Evolutionary conservation across 2,888 invertebrate genomes (phyloP).

Genomic region (Timema cristinae): DNA sequence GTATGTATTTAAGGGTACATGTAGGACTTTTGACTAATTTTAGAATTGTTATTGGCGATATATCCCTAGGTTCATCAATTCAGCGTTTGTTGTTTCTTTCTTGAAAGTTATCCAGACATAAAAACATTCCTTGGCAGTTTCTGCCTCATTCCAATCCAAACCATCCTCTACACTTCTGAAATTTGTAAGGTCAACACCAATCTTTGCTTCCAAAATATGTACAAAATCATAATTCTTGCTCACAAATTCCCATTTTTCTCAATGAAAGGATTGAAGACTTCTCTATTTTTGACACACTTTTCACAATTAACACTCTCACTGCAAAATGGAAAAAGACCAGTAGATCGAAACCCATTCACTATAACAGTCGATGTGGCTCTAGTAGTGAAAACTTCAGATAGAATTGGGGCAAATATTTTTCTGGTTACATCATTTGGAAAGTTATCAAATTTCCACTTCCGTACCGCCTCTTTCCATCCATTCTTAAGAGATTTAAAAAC

Average conservation of each 20-base stretch:
- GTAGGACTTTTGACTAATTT: too few species aligned
- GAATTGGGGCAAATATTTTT: background rate
- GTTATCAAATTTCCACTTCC: background rate
- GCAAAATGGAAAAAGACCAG: constrained; percentile 6
- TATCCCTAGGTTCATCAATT: too few species aligned
- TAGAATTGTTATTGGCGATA: too few species aligned
- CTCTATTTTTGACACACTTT: constrained; percentile 1
- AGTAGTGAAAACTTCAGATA: background rate
- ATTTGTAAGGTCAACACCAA: too few species aligned
- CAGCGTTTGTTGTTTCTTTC: too few species aligned
- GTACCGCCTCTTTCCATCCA: constrained; percentile 6
- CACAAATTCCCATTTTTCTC: background rate
- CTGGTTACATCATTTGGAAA: constrained; percentile 5
- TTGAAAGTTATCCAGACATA: constrained; percentile 5
- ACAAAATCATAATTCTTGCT: too few species aligned
- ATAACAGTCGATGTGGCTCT: background rate
- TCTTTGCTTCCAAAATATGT: too few species aligned
- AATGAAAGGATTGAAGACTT: background rate
- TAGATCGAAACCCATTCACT: background rate
- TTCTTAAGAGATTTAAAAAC: constrained; percentile 4
- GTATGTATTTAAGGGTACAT: too few species aligned
- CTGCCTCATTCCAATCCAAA: background rate
- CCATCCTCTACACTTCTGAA: constrained; percentile 1
- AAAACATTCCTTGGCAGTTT: background rate
- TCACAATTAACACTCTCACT: background rate